Percentiles rank a stretch among this genome's conserved stretches.
phyloP scores from a whole-genome alignment of 64 coral and sea anemone species.

The Montipora foliosa region DNA sequence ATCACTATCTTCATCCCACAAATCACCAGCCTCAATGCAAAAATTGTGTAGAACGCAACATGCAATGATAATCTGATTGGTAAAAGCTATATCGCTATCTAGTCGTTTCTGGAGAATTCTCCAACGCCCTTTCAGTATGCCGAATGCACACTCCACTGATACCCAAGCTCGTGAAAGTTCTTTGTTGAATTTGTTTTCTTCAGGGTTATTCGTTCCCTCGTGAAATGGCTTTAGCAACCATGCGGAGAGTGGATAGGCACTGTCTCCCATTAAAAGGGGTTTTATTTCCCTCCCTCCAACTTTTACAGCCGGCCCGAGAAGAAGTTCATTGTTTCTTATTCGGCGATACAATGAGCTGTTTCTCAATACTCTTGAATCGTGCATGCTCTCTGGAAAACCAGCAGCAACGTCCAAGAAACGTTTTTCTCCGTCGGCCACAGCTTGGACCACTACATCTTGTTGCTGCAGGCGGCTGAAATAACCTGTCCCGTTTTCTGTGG shows the following conservation, averaged over 20 bases:
- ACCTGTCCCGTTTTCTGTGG: background rate
- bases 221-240: conserved; percentile 59
- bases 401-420: background rate
- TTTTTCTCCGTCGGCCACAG: background rate
- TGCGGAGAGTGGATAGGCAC: background rate
- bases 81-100: background rate
- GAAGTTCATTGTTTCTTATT: conserved; percentile 36
- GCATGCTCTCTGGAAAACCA: conserved; percentile 53
- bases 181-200: conserved; percentile 30
- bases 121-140: conserved; percentile 23
- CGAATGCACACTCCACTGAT: conserved; percentile 19
- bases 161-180: conserved; percentile 13
- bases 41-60: background rate
- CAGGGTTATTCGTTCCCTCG: conserved; percentile 3
- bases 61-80: conserved; percentile 8
- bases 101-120: conserved; percentile 7
- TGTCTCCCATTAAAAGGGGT: conserved; percentile 14
- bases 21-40: background rate
- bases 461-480: background rate
- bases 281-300: conserved; percentile 7
- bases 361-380: conserved; percentile 47
- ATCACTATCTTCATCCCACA: background rate
- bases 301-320: background rate
- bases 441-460: background rate
- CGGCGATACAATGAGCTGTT: background rate